Evolutionary conservation across 2,797 vertebrate species (phyloP).

Genomic region (Hafferia zeledoni): DNA sequence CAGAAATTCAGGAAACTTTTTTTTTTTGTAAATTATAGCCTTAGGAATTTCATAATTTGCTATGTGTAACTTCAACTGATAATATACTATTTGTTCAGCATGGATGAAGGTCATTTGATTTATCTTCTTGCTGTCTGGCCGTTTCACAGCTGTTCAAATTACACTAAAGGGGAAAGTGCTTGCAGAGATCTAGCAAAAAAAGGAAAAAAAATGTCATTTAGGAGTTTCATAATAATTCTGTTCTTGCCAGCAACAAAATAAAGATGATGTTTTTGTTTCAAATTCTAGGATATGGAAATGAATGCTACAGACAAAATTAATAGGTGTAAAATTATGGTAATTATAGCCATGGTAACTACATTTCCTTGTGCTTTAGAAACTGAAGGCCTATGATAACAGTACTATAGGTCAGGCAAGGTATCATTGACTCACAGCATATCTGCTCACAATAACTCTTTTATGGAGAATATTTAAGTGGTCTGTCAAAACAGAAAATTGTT

Average conservation of each 20-base stretch:
- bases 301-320: constrained; percentile 75
- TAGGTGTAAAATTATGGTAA: constrained; percentile 76
- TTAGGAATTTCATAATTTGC: constrained; percentile 77
- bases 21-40: constrained; percentile 70
- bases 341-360: constrained; percentile 74
- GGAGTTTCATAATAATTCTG: constrained; percentile 74
- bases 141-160: constrained; percentile 76
- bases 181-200: constrained; percentile 71
- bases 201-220: constrained; percentile 64
- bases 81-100: constrained; percentile 75
- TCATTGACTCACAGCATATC: constrained; percentile 2
- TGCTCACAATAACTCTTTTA: constrained; percentile 37
- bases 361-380: constrained; percentile 61
- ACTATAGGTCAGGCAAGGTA: constrained; percentile 30
- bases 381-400: constrained; percentile 12
- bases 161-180: constrained; percentile 66
- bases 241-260: constrained; percentile 58
- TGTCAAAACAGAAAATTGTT: constrained; percentile 3
- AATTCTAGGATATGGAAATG: constrained; percentile 73
- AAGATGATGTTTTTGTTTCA: constrained; percentile 67
- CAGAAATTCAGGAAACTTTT: constrained; percentile 74
- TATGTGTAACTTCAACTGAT: constrained; percentile 70
- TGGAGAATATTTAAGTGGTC: constrained; percentile 15
- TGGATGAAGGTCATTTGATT: constrained; percentile 73
- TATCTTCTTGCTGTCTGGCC: constrained; percentile 67